phyloP scores from a whole-genome alignment of 2,888 invertebrate genomes.

The Drosophila birchii region DNA sequence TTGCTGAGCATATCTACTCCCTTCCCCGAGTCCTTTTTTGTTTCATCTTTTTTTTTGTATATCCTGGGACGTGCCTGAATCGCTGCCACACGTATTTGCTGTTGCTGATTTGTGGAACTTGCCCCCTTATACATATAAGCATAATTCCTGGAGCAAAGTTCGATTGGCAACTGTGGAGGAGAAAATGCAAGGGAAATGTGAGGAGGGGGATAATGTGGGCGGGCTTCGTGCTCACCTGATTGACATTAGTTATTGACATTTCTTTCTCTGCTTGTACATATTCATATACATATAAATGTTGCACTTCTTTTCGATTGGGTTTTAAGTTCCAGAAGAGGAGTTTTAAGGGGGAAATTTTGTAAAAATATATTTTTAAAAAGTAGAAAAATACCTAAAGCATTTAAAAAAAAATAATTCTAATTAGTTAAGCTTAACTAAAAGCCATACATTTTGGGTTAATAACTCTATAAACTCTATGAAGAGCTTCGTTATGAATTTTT shows the following conservation, averaged over 20 bases:
- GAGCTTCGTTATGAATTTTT: not conserved
- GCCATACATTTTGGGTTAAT: not conserved
- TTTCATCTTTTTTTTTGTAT: constrained; percentile 37
- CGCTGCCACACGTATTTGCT: constrained; percentile 74
- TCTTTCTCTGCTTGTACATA: constrained; percentile 1
- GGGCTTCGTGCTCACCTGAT: constrained; percentile 17
- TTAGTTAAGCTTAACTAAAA: not conserved
- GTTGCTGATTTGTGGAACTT: constrained; percentile 44
- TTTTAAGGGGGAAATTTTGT: not conserved
- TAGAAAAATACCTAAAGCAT: too few species aligned
- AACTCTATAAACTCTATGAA: too few species aligned
- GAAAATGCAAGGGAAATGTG: constrained; percentile 5
- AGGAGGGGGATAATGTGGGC: not conserved
- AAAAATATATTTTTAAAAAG: not conserved
- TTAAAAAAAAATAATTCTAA: not conserved
- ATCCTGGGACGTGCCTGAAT: constrained; percentile 75
- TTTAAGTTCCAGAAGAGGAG: not conserved
- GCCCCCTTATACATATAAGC: constrained; percentile 51
- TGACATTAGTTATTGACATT: constrained; percentile 36
- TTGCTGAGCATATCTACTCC: not conserved
- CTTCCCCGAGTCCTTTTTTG: constrained; percentile 25
- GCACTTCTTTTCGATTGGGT: not conserved
- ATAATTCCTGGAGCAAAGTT: constrained; percentile 48
- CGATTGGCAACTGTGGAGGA: constrained; percentile 17
- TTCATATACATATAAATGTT: too few species aligned